Evolutionary conservation across 2,888 invertebrate genomes (phyloP), one percentile per base, ranked within the genome.

Genomic region (Rhagonycha fulva): DNA sequence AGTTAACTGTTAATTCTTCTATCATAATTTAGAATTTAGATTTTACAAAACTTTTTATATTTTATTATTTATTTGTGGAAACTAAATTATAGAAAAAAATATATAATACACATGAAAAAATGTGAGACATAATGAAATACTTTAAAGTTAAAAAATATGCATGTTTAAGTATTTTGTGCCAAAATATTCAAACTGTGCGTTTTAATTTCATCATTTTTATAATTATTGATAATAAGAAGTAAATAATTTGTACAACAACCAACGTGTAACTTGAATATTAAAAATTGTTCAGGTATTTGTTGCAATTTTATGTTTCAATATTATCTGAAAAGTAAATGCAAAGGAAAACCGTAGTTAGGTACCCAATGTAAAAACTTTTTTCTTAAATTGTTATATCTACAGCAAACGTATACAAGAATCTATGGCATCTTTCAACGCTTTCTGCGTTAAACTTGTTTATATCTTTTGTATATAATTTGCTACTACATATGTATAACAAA

Each of bases 401-500:
- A 26, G 26, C 26, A 26, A 9, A 28, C 9, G 9, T 47, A 47
- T 47, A 47, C n/a, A 47, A 47, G 47, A 47, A 47, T 47, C 47
- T 19, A 47, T 47, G 47, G 47, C 47, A 47, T 47, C 47, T 47
- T 47, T 47, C 47, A 47, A 47, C 47, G n/a, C 47, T 47, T 12
- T n/a, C 47, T 47, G 47, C 47, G 30, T 30, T 28, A 62, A 62
- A 62, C 19, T 14, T 23, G 23, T 66, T 66, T 66, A 66, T 66
- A 66, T 66, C 26, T 23, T 66, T 23, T 70, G 30, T 28, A 28
- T 70, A 62, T 70, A 70, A 70, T 70, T 70, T 62, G 61, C 28
- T 62, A n/a, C n/a, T 28, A 70, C 62, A 70, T 70, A 70, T 62
- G 70, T 70, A 70, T 62, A 26, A 70, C 26, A 62, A 70, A 62